A percentile compares a stretch with the other conserved stretches of the same genome.
Evolutionary conservation across 1,140 invertebrate species (phyloP).

Genomic region (Pectinophora gossypiella): DNA sequence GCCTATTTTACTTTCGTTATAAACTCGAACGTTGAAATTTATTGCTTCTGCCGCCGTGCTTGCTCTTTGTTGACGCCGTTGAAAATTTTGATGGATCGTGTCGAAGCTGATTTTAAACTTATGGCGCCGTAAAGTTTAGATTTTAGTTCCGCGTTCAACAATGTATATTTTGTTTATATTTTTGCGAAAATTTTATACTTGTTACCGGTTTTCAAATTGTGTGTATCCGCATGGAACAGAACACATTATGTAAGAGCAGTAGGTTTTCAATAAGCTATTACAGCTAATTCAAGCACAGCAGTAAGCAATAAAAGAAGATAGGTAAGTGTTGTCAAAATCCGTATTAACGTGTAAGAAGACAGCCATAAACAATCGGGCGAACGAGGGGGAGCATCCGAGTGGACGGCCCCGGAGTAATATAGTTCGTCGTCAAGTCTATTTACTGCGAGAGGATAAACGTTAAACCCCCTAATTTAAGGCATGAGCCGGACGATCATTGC

Average conservation of each 20-base stretch:
- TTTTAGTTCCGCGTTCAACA: neutral
- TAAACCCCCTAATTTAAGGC: slow-evolving; percentile 64
- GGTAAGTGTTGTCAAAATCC: slow-evolving; percentile 17
- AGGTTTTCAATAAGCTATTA: neutral
- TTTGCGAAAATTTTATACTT: no score
- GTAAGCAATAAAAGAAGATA: slow-evolving; percentile 7
- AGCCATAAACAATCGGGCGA: slow-evolving; percentile 27
- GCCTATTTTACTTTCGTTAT: slow-evolving; percentile 43
- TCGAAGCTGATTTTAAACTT: neutral
- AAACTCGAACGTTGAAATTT: slow-evolving; percentile 31
- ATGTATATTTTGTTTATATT: neutral
- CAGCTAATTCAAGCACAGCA: neutral
- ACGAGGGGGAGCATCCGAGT: slow-evolving; percentile 16
- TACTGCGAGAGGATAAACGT: slow-evolving; percentile 52
- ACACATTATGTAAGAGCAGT: no score
- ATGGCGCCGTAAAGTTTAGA: neutral
- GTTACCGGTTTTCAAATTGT: no score
- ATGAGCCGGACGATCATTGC: slow-evolving; percentile 60
- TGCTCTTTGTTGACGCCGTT: slow-evolving; percentile 12
- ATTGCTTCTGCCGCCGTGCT: slow-evolving; percentile 15
- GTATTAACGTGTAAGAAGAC: slow-evolving; percentile 25
- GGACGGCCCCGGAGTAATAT: slow-evolving; percentile 32
- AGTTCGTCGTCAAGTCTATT: slow-evolving; percentile 48
- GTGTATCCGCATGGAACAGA: no score
- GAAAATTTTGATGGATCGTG: slow-evolving; percentile 24